Conservation (phyloP, 2,888 invertebrate species). For the Euplagia quadripunctaria region DNA sequence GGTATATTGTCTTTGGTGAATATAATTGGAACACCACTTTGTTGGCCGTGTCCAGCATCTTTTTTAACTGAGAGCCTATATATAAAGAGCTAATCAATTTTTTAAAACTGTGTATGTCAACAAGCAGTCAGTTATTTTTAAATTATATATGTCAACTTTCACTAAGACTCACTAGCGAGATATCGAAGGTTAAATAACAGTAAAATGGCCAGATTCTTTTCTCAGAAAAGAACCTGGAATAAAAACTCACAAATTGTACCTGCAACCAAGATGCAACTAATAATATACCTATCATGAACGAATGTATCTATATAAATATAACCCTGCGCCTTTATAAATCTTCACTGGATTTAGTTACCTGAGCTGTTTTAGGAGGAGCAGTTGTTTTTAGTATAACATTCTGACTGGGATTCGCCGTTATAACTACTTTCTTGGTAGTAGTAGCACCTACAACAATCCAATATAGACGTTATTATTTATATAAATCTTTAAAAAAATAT, state of each 20-base stretch:
- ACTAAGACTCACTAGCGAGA: background rate
- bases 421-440: constrained; percentile 70
- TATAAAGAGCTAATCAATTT: too few species aligned
- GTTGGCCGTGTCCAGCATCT: too few species aligned
- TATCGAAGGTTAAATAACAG: background rate
- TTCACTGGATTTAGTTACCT: constrained; percentile 50
- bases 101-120: background rate
- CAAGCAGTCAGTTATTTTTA: too few species aligned
- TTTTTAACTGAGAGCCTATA: too few species aligned
- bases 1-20: background rate
- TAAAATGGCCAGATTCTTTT: too few species aligned
- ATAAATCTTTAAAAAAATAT: background rate
- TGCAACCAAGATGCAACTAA: too few species aligned
- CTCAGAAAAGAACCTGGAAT: too few species aligned
- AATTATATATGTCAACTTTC: background rate
- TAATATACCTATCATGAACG: too few species aligned
- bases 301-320: too few species aligned
- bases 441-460: constrained; percentile 43
- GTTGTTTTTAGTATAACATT: constrained; percentile 73
- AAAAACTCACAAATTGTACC: too few species aligned
- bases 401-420: constrained; percentile 66
- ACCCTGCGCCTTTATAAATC: background rate
- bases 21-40: too few species aligned
- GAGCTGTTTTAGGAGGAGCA: constrained; percentile 62
- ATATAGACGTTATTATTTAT: background rate